Evolutionary conservation across 2,113 vertebrate genomes (phyloP).

Genomic region (Hydrolagus affinis): DNA sequence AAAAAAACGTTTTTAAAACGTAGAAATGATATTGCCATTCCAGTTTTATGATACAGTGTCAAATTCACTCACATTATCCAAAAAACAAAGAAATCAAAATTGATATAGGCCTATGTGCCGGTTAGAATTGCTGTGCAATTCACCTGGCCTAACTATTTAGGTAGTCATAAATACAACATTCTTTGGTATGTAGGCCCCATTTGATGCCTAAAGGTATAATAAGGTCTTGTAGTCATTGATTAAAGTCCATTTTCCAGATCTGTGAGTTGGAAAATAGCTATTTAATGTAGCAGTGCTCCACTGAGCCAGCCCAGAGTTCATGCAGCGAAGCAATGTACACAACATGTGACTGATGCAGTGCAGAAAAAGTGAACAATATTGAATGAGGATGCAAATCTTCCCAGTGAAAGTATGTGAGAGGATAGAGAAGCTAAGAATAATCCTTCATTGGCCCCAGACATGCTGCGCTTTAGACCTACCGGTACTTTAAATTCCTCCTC

Average conservation of each 20-base stretch:
- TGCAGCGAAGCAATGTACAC: neutral
- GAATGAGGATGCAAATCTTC: neutral
- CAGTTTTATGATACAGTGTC: neutral
- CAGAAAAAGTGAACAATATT: neutral
- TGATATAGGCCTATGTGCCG: neutral
- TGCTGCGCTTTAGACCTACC: neutral
- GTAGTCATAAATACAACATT: conserved; percentile 29
- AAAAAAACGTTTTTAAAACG: neutral
- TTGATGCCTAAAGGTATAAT: conserved; percentile 39
- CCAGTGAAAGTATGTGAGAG: neutral
- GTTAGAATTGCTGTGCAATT: neutral
- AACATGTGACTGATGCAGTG: neutral
- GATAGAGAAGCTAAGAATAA: neutral
- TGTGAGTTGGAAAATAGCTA: conserved; percentile 52
- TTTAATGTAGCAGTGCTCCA: conserved; percentile 45
- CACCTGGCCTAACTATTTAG: neutral
- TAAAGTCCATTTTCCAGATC: conserved; percentile 54
- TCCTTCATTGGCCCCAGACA: neutral
- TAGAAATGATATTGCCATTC: neutral
- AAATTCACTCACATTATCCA: neutral
- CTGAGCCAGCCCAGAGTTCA: conserved; percentile 19
- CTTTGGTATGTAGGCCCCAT: conserved; percentile 40
- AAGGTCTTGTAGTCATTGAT: conserved; percentile 52
- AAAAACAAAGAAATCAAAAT: neutral
- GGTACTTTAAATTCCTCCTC: no score